Evolutionary conservation across 2,113 vertebrate genomes (phyloP), one percentile per base, ranked within the genome.

Genomic region (Mesoclemmys tuberculata): DNA sequence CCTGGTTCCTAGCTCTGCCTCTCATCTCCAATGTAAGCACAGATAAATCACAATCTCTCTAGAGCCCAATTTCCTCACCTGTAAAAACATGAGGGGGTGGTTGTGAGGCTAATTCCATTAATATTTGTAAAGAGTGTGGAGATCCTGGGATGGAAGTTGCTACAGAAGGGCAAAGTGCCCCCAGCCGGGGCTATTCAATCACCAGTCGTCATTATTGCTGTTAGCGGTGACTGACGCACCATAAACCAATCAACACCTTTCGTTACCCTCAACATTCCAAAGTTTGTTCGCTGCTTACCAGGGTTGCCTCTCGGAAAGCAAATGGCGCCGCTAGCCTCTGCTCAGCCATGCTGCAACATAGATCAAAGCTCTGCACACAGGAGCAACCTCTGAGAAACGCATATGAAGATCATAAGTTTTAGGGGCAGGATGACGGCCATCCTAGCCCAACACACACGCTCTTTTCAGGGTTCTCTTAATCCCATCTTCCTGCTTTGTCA

Each of bases 331-430:
- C 16, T 31, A 79, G 26, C 2, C 44, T 14, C 3, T 1, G 21
- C 35, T 1, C 44, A 21, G 49, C 49, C 49, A 24, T 29, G 4
- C 35, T n/a, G 0, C 1, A 7, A 27, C 1, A 0, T 31, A 80
- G 52, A 71, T 38, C 81, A 85, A 21, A 1, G 21, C 24, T 41
- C 0, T 0, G 16, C 49, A 48, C 68, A 7, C 55, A 56, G 52
- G 10, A 74, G 80, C 78, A 89, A 74, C 0, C 0, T 51, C 54
- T 16, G 54, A 48, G 77, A 46, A 46, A 44, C 55, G 41, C 6
- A 82, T 13, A 9, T 49, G 75, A 86, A 38, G 52, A 18, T 11
- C 38, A 14, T 35, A 78, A 31, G 1, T 89, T 87, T 92, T 26
- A 81, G n/a, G 75, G 48, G 82, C 52, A 49, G 49, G 46, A 80